These are phyloP conservation scores for Furcifer pardalis DNA, from an alignment of 2,797 vertebrate species.

Conservation along the genomic window DNA sequence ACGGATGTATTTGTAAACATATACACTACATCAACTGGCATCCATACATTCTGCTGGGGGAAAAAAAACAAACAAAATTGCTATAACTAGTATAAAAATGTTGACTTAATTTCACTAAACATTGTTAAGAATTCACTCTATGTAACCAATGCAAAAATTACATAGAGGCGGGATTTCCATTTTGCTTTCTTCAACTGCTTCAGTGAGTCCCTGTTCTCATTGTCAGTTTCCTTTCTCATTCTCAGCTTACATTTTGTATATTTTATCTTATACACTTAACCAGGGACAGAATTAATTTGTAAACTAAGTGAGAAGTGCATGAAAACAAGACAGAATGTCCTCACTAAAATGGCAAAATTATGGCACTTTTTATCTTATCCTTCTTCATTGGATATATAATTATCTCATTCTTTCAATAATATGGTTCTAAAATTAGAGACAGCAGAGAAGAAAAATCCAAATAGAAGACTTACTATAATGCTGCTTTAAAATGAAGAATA, in stretches of 20 bases:
- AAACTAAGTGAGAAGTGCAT: constrained; percentile 53
- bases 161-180: constrained; percentile 52
- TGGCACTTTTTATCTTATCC: constrained; percentile 48
- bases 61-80: constrained; percentile 46
- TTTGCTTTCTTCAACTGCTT: constrained; percentile 51
- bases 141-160: constrained; percentile 24
- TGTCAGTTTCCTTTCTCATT: constrained; percentile 34
- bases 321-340: constrained; percentile 7
- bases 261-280: constrained; percentile 43
- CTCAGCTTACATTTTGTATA: constrained; percentile 41
- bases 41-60: constrained; percentile 35
- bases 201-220: constrained; percentile 56
- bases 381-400: constrained; percentile 65
- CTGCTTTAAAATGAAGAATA: constrained; percentile 76
- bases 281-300: constrained; percentile 49
- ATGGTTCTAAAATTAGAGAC: constrained; percentile 73
- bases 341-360: constrained; percentile 61
- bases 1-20: background rate
- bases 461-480: constrained; percentile 67
- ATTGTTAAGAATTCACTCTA: constrained; percentile 32
- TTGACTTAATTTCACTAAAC: constrained; percentile 33
- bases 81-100: constrained; percentile 22
- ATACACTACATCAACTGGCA: background rate
- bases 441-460: constrained; percentile 65
- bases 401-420: constrained; percentile 71